Evolutionary conservation across 2,113 vertebrate species (phyloP), one percentile per base, ranked within the genome.

Genomic region (Mesitornis unicolor): DNA sequence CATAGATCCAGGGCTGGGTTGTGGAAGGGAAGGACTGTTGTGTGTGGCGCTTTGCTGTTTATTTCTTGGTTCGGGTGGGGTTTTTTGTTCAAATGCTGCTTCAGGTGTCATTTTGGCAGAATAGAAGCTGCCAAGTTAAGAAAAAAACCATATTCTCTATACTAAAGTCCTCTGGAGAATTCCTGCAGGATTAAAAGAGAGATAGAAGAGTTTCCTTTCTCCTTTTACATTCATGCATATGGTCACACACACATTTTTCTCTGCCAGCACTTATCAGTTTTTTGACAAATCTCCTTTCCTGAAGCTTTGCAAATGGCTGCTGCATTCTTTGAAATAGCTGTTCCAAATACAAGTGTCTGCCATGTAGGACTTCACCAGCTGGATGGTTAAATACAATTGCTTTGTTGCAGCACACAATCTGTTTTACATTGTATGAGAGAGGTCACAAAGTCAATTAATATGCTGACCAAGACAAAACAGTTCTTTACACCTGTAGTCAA

Each of bases 371-470:
- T 47, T 45, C 9, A 33, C 14, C 54, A 67, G 70, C n/a, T 70
- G 59, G 13, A 24, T 63, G 60, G 19, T 47, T 88, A 90, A 75
- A 74, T 43, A 33, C 7, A 13, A 12, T 90, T 92, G 24, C 35
- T 79, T 74, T 67, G 59, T 78, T 71, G 79, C 51, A 89, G 70
- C 69, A 84, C 38, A 47, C 40, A 48, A 61, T 33, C 51, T 86
- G 24, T 24, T 93, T 84, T 73, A 60, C 36, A 59, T 48, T 77
- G 38, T 42, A 11, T 10, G 38, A 54, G 47, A 86, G 51, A 87
- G 90, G 76, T 78, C 88, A 93, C 89, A 38, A 79, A 96, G 83
- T 70, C 76, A 92, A 67, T 88, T 93, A 88, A 91, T 63, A 78
- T 29, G 38, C 61, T 95, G 89, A 88, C 80, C 86, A 95, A 82